phyloP scores from a whole-genome alignment of 2,113 vertebrate genomes.

The Apodemus speciosus region DNA sequence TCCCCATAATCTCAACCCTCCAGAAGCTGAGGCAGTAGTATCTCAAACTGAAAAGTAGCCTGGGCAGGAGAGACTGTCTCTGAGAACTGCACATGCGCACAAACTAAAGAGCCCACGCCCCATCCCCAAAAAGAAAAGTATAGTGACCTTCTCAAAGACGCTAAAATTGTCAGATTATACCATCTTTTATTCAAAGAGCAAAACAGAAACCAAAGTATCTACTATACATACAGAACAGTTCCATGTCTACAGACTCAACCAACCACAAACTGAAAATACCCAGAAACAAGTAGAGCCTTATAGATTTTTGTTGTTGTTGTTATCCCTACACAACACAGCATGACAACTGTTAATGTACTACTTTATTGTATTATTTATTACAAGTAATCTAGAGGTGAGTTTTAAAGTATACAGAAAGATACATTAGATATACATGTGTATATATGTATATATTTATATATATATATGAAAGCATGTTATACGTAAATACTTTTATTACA shows the following conservation, averaged over 20 bases:
- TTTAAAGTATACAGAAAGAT: background rate
- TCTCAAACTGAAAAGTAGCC: background rate
- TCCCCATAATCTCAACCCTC: background rate
- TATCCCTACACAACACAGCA: background rate
- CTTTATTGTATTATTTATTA: background rate
- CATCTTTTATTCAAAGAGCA: constrained; percentile 3
- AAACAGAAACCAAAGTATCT: constrained; percentile 22
- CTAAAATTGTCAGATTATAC: constrained; percentile 1
- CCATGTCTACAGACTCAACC: background rate
- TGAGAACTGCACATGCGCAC: background rate
- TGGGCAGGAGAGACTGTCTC: background rate
- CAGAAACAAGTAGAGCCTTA: background rate
- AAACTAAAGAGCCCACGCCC: background rate
- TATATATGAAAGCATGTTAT: background rate
- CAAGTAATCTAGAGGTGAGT: background rate
- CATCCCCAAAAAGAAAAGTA: constrained; percentile 12
- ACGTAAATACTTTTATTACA: background rate
- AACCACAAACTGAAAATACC: background rate
- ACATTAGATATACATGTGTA: background rate
- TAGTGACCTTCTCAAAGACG: constrained; percentile 21
- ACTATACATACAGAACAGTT: background rate
- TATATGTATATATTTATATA: background rate
- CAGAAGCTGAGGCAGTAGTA: background rate
- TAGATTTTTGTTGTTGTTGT: background rate
- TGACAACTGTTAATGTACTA: background rate